Conservation (phyloP, 1,140 invertebrate genomes). For the Brachionus rubens region DNA sequence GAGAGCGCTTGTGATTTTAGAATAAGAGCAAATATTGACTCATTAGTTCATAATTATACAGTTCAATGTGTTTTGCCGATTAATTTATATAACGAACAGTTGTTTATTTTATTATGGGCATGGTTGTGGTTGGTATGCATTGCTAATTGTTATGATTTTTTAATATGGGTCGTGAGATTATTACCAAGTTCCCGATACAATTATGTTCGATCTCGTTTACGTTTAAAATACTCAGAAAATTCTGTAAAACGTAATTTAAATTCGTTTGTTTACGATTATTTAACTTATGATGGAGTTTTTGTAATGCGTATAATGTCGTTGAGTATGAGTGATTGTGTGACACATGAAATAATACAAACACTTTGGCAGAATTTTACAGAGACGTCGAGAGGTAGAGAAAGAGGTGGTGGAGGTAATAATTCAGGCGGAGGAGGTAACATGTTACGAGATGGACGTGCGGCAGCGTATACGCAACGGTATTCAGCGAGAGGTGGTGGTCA, state of each 20-base stretch:
- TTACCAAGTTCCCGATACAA: slow-evolving; percentile 18
- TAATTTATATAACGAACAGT: slow-evolving; percentile 60
- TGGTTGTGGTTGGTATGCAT: slow-evolving; percentile 56
- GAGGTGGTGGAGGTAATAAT: not conserved
- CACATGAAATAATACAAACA: slow-evolving; percentile 62
- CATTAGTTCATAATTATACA: slow-evolving; percentile 51
- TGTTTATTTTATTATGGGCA: slow-evolving; percentile 59
- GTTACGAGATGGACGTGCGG: not conserved
- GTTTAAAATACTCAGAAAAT: slow-evolving; percentile 39
- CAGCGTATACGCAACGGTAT: not conserved
- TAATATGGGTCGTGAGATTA: slow-evolving; percentile 25
- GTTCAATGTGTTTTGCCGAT: slow-evolving; percentile 58
- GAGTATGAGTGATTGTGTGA: slow-evolving; percentile 63
- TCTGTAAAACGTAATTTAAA: slow-evolving; percentile 41
- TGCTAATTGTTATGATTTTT: slow-evolving; percentile 56
- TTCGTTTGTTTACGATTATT: slow-evolving; percentile 62
- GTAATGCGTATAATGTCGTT: slow-evolving; percentile 62
- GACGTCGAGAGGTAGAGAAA: not conserved
- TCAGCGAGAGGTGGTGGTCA: not conserved
- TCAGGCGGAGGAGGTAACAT: not conserved
- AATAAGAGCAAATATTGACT: slow-evolving; percentile 35
- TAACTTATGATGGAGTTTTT: slow-evolving; percentile 63
- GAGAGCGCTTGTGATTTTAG: slow-evolving; percentile 46
- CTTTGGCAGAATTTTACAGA: slow-evolving; percentile 59
- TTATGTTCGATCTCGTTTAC: slow-evolving; percentile 14